Base-by-base conservation (phyloP, 2,888 invertebrate genomes). In the Mantis religiosa region DNA sequence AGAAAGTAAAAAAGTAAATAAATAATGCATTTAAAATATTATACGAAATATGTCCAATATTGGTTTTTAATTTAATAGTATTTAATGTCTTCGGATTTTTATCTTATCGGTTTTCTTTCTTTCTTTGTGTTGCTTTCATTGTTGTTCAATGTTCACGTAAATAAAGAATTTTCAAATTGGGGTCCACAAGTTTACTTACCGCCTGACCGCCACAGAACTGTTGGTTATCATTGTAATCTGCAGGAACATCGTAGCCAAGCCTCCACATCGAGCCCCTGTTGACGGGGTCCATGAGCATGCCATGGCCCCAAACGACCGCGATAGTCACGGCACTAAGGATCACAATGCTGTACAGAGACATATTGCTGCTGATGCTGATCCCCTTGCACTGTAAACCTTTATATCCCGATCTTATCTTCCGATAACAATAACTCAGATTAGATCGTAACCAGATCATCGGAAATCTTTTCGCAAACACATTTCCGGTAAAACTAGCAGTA, bases 201-300 rank as follows among this genome's bases (percentile, higher is more conserved):
- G 83, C n/a, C 47, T 89, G 88, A 3, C 91, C 92, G 0, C 95
- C 95, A 91, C 95, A 95, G 91, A 92, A 95, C 54, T 94, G 92
- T 34, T 92, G 93, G 91, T 93, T 94, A 91, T 95, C 95, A 88
- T 94, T 92, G 91, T 94, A 95, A 92, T 95, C 94, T 0, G 88
- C 90, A 0, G 94, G 94, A 0, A 94, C 94, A 4, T 92, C 88
- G 34, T 92, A 92, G 90, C 94, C 93, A 87, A 92, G 92, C 41
- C 95, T 93, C 94, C 95, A 95, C 30, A 95, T 93, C 6, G 94
- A 94, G 28, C 94, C 94, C 89, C 95, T 92, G 89, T 94, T 93
- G 0, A 94, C 93, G 1, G 95, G 95, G 84, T 93, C 93, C 91
- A 94, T 90, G 91, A 95, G 91, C 93, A 94, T 94, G 7, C 95